Evolutionary conservation across 2,113 vertebrate species (phyloP), one percentile per base, ranked within the genome.

Genomic region (Pachypanchax playfairii): DNA sequence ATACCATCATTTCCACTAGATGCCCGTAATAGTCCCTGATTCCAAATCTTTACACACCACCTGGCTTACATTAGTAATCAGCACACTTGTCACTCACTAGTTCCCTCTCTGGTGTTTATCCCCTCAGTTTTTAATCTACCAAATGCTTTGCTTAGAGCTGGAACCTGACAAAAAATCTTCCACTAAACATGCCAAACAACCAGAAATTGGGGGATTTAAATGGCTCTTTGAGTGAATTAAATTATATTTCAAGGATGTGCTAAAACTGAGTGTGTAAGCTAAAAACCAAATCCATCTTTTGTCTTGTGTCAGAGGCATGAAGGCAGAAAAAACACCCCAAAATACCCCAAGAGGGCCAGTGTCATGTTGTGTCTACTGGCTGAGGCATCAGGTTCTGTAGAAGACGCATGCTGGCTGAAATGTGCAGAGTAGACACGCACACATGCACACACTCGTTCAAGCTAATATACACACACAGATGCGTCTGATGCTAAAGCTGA

Each of bases 321-420:
- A 49, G 61, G 67, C 29, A 26, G 47, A 56, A 66, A 82, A 54
- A 47, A 58, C 50, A n/a, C 43, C 43, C 17, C 17, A 9, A 38
- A 62, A 51, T 55, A 58, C 64, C 15, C 48, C 48, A 5, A 26
- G 24, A 31, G 70, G 42, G 28, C 39, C 55, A 35, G 33, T 7
- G 33, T 73, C 42, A 70, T 79, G 85, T 78, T 83, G 64, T 75
- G 85, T 81, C 75, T 84, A 65, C 42, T 14, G 52, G 51, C 42
- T 78, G 6, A 8, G 63, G 57, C 73, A 53, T 82, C 64, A 64
- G 60, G 20, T n/a, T 84, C 35, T 39, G 69, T 53, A 60, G 26
- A 11, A 35, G 59, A 20, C 48, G 18, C 48, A 49, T 8, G 44
- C 54, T 33, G 42, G 52, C 35, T n/a, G 9, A 60, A 29, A 65